phyloP scores from a whole-genome alignment of 2,888 invertebrate species.

The Tenthredo livida region DNA sequence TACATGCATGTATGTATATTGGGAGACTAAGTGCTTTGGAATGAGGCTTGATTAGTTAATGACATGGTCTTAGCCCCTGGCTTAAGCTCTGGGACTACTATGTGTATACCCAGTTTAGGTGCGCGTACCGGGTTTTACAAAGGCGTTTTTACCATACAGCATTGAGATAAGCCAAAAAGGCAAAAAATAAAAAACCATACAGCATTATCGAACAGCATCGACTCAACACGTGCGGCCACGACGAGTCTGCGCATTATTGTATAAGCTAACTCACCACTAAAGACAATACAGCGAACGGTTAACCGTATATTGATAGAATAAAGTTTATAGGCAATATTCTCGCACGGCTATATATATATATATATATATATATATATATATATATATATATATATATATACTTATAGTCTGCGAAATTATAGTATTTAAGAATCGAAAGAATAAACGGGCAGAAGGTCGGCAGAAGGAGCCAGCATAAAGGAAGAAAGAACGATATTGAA shows the following conservation, averaged over 20 bases:
- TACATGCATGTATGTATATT: not conserved
- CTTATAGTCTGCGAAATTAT: not conserved
- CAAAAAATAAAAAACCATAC: too few relatives aligned
- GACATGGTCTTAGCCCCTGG: not conserved
- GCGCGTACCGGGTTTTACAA: not conserved
- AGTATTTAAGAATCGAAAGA: not conserved
- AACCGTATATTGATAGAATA: not conserved
- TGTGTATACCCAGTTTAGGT: not conserved
- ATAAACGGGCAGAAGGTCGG: not conserved
- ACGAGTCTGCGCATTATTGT: not conserved
- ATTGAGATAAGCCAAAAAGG: too few relatives aligned
- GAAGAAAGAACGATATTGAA: not conserved
- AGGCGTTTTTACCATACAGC: not conserved
- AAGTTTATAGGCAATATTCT: not conserved
- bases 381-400: too few relatives aligned
- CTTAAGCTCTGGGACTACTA: not conserved
- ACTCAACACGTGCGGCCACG: not conserved
- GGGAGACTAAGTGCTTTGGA: not conserved
- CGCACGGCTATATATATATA: not conserved
- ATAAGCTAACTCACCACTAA: not conserved
- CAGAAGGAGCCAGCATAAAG: not conserved
- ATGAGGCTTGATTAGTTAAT: not conserved
- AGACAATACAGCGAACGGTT: not conserved
- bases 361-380: too few relatives aligned
- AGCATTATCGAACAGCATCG: slow-evolving; percentile 3